These are phyloP conservation scores for Aspidiotus destructor DNA, from an alignment of 2,888 invertebrate species.

Conservation along the genomic window DNA sequence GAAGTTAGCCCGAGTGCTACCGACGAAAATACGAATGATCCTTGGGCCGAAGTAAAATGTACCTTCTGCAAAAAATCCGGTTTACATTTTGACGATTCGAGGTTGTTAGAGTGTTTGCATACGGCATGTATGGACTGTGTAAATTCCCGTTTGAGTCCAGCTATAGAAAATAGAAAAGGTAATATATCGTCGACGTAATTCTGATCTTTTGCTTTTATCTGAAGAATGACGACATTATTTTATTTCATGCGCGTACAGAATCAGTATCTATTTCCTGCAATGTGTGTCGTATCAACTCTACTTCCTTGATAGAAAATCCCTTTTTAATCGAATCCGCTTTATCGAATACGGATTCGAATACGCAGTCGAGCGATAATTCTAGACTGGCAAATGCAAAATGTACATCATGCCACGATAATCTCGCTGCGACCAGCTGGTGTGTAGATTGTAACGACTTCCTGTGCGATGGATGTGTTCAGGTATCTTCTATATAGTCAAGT, in stretches of 20 bases:
- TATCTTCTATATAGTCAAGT: conserved; percentile 38
- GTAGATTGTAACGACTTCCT: conserved; percentile 84
- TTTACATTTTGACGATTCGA: conserved; percentile 54
- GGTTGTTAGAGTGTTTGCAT: conserved; percentile 79
- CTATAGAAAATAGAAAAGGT: conserved; percentile 10
- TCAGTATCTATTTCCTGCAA: conserved; percentile 29
- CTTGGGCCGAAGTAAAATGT: conserved; percentile 41
- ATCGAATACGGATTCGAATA: conserved; percentile 46
- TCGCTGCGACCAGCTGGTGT: conserved; percentile 76
- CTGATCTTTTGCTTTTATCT: background rate
- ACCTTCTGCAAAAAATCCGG: conserved; percentile 45
- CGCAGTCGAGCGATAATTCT: conserved; percentile 42
- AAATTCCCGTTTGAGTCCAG: conserved; percentile 8
- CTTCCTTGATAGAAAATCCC: conserved; percentile 65
- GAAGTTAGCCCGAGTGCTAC: conserved; percentile 33
- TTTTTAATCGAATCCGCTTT: conserved; percentile 56
- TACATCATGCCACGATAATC: conserved; percentile 78
- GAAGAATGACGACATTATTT: background rate
- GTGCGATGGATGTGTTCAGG: conserved; percentile 74
- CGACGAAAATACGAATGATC: conserved; percentile 24
- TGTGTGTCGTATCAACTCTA: conserved; percentile 17
- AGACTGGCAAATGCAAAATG: conserved; percentile 53
- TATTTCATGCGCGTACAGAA: background rate
- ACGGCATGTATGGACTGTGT: conserved; percentile 53
- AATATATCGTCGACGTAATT: background rate